Base-by-base conservation (phyloP, 2,797 vertebrate species). In the Platalea minor region DNA sequence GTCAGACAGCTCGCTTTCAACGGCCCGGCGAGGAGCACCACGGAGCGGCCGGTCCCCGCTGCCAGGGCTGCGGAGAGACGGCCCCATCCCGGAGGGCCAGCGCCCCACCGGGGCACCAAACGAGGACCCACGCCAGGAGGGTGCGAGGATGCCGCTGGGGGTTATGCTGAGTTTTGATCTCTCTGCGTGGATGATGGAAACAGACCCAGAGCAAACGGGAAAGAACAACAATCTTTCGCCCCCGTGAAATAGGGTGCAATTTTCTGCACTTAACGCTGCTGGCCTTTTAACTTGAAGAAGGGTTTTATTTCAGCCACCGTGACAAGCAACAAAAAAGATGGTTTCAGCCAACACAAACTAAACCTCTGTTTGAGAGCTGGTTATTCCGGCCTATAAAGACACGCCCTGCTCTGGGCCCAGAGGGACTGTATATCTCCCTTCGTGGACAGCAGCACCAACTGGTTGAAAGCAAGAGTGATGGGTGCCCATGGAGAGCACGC, bases 391-490 rank as follows among this genome's bases (percentile, higher is more conserved):
- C 56, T 29, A 13, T 18, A 43, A 50, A 72, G 65, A 56, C 90
- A 65, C 88, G 46, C 78, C 73, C 91, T 74, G 26, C 77, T 16
- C 29, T 7, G 24, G 37, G 91, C 86, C 94, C 25, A 24, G 50
- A 85, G 81, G 61, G 45, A 41, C 65, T 59, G 25, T 39, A 2
- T 7, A 25, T 63, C 75, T 87, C 68, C 72, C 77, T 89, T 77
- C 61, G 83, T 6, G 72, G 88, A 51, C 77, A 64, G 16, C 50
- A 94, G 82, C 75, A 85, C 16, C 29, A 59, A 29, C 0, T 0
- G 51, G 81, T 89, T 94, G 80, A 95, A 95, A 91, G 81, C 45
- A 64, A 57, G 77, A 85, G 79, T 8, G 48, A 60, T 23, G 64
- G 70, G 51, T 8, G 21, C 63, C 67, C 54, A 5, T 2, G 9